phyloP scores from a whole-genome alignment of 2,888 invertebrate genomes.

The Tortricodes alternella region DNA sequence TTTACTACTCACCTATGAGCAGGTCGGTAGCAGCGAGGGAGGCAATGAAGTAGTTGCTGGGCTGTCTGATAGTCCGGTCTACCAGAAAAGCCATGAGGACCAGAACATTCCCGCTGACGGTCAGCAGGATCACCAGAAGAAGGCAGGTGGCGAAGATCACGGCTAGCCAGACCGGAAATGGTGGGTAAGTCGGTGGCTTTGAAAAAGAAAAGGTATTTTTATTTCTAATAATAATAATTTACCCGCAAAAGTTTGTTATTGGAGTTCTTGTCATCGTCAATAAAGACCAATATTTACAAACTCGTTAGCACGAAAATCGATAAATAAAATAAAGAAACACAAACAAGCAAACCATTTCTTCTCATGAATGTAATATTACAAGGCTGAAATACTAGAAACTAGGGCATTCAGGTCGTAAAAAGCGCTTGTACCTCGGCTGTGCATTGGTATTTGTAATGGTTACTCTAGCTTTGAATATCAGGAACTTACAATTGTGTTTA shows the following conservation, averaged over 20 bases:
- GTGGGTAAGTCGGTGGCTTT: slow-evolving; percentile 86
- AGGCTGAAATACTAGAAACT: neutral
- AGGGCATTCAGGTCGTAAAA: neutral
- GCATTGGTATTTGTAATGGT: neutral
- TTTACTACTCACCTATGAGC: slow-evolving; percentile 90
- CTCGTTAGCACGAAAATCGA: neutral
- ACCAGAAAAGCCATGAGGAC: slow-evolving; percentile 97
- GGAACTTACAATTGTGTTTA: no score
- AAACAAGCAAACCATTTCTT: neutral
- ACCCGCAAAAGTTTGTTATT: no score
- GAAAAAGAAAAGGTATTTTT: slow-evolving; percentile 27
- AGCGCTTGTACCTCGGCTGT: neutral
- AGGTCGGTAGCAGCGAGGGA: slow-evolving; percentile 98
- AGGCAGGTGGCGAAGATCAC: slow-evolving; percentile 94
- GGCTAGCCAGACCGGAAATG: slow-evolving; percentile 95
- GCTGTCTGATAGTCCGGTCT: slow-evolving; percentile 96
- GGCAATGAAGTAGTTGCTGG: slow-evolving; percentile 99
- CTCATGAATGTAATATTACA: neutral
- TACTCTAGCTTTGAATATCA: no score
- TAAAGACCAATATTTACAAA: no score
- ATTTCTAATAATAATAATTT: no score
- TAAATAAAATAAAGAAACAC: neutral
- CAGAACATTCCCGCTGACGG: slow-evolving; percentile 97
- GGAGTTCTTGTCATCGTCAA: no score
- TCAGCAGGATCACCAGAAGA: slow-evolving; percentile 93